Evolutionary conservation across 2,113 vertebrate genomes (phyloP).

Genomic region (Sterrhoptilus dennistouni): DNA sequence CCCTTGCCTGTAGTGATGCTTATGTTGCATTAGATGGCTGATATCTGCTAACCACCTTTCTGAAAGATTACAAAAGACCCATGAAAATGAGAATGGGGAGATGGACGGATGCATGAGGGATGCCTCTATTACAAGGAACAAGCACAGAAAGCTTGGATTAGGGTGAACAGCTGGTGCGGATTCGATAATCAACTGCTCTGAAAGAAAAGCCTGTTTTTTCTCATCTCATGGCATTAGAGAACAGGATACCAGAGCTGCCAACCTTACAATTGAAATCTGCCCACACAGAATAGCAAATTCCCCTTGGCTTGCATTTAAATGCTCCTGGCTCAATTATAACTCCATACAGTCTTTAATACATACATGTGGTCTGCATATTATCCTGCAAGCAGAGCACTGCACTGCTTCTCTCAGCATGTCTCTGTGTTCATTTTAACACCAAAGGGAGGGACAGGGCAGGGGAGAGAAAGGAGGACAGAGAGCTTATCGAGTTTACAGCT

Average conservation of each 20-base stretch:
- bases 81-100: not conserved
- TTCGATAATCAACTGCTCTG: constrained; percentile 64
- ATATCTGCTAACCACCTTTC: not conserved
- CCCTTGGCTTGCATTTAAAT: constrained; percentile 62
- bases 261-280: constrained; percentile 72
- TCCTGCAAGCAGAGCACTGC: not conserved
- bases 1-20: not conserved
- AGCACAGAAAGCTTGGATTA: constrained; percentile 57
- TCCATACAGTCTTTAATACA: constrained; percentile 39
- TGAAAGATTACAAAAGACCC: not conserved
- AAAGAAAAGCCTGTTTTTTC: constrained; percentile 61
- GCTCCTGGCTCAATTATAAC: constrained; percentile 56
- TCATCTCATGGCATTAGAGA: constrained; percentile 69
- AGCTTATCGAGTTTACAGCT: constrained; percentile 41
- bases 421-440: constrained; percentile 17
- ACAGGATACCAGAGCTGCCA: constrained; percentile 74
- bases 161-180: constrained; percentile 68
- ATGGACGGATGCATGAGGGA: not conserved
- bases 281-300: constrained; percentile 71
- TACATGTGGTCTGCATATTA: constrained; percentile 24
- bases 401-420: constrained; percentile 5
- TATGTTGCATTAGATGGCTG: not conserved
- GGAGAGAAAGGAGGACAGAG: not conserved
- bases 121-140: not conserved
- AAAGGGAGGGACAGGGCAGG: not conserved